Percentiles rank a stretch among this genome's conserved stretches.
Evolutionary conservation across 2,797 vertebrate species (phyloP).

Genomic region (Malacoraja senta): DNA sequence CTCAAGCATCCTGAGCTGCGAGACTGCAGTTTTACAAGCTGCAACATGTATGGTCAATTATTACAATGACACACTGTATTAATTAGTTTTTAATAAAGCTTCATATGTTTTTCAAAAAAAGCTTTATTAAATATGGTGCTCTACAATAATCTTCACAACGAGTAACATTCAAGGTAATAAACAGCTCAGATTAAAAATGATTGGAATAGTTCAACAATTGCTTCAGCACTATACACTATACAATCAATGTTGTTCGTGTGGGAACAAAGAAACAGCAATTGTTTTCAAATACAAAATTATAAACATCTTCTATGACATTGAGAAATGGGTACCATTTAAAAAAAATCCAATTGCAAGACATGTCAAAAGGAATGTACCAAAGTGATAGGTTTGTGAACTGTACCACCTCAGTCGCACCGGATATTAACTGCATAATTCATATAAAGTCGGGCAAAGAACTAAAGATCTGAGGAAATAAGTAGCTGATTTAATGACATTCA

Average conservation of each 20-base stretch:
- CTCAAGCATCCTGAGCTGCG: no score
- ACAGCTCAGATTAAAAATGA: slow-evolving; percentile 26
- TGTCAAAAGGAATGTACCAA: slow-evolving; percentile 29
- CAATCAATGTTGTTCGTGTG: slow-evolving; percentile 7
- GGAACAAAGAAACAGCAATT: neutral
- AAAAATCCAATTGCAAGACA: neutral
- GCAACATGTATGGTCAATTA: neutral
- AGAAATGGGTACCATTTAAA: slow-evolving; percentile 33
- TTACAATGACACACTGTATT: neutral
- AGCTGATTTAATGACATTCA: neutral
- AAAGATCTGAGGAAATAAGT: neutral
- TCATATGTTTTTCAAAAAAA: neutral
- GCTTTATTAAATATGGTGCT: slow-evolving; percentile 24
- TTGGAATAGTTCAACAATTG: slow-evolving; percentile 19
- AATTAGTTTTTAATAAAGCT: slow-evolving; percentile 34
- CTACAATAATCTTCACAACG: neutral
- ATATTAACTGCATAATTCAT: neutral
- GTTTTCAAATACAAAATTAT: slow-evolving; percentile 26
- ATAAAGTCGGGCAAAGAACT: neutral
- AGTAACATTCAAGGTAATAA: slow-evolving; percentile 14
- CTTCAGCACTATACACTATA: neutral
- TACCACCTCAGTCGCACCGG: neutral
- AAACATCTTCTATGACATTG: slow-evolving; percentile 18
- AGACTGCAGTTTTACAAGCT: neutral
- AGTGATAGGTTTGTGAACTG: neutral